These are phyloP conservation scores for Nesoenas mayeri DNA, from an alignment of 2,113 vertebrate genomes.

Conservation along the genomic window DNA sequence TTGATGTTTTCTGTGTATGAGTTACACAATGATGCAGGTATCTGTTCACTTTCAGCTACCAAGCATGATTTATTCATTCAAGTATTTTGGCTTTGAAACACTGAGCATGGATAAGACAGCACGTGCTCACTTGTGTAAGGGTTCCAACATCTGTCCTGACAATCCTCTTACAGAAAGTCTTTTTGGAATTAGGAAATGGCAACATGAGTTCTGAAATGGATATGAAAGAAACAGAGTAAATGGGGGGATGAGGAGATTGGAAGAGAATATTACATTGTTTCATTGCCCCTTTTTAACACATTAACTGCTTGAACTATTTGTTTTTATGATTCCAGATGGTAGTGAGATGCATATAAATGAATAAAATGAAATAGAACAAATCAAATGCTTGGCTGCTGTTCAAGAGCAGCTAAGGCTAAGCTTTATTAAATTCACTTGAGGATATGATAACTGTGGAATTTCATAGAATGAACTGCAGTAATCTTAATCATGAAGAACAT, in stretches of 20 bases:
- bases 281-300: constrained; percentile 38
- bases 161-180: constrained; percentile 64
- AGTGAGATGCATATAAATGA: constrained; percentile 28
- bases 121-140: constrained; percentile 40
- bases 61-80: constrained; percentile 59
- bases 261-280: constrained; percentile 34
- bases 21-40: constrained; percentile 21
- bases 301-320: constrained; percentile 48
- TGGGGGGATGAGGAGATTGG: neutral
- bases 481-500: constrained; percentile 14
- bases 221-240: constrained; percentile 22
- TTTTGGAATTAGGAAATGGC: constrained; percentile 46
- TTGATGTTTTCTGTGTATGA: constrained; percentile 5
- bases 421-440: constrained; percentile 65
- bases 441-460: constrained; percentile 39
- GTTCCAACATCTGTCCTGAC: constrained; percentile 68
- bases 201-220: constrained; percentile 55
- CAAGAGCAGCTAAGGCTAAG: constrained; percentile 49
- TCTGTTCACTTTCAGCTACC: constrained; percentile 25
- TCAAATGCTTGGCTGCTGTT: constrained; percentile 54
- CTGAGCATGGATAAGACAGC: constrained; percentile 15
- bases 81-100: constrained; percentile 49
- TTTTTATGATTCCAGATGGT: constrained; percentile 53
- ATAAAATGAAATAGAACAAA: constrained; percentile 53
- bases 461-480: constrained; percentile 27